Evolutionary conservation across 2,113 vertebrate genomes (phyloP).

Genomic region (Mugil cephalus): DNA sequence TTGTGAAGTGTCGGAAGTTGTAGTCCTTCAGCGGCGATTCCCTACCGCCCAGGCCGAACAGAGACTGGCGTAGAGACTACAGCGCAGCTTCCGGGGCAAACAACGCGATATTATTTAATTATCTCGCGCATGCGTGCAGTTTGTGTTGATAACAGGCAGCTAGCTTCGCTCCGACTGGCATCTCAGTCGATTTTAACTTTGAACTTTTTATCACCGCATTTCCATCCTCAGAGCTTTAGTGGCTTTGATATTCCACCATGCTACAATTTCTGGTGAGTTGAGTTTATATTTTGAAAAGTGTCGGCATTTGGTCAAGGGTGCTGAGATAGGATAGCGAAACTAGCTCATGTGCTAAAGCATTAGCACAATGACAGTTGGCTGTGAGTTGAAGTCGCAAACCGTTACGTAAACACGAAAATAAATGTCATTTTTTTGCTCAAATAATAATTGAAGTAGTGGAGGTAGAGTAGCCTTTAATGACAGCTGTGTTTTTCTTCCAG

Average conservation of each 20-base stretch:
- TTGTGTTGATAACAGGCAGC: not conserved
- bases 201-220: not conserved
- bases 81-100: rapidly evolving
- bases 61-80: slow-evolving; percentile 74
- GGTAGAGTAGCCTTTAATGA: not conserved
- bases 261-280: slow-evolving; percentile 84
- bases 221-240: not conserved
- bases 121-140: slow-evolving; percentile 44
- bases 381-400: not conserved
- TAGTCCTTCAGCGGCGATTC: slow-evolving; percentile 40
- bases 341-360: slow-evolving; percentile 9
- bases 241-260: slow-evolving; percentile 61
- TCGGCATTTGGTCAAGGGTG: not conserved
- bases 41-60: rapidly evolving
- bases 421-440: no score
- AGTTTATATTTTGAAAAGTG: not conserved
- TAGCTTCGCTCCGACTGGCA: slow-evolving; percentile 14
- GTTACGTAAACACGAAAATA: no score
- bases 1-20: slow-evolving; percentile 66
- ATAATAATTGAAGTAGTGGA: no score
- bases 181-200: not conserved
- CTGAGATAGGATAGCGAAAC: not conserved
- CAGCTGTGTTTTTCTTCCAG: slow-evolving; percentile 75
- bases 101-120: slow-evolving; percentile 8
- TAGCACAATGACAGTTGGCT: not conserved